Conservation (phyloP, 2,113 vertebrate genomes). For the Nannospalax galili region DNA sequence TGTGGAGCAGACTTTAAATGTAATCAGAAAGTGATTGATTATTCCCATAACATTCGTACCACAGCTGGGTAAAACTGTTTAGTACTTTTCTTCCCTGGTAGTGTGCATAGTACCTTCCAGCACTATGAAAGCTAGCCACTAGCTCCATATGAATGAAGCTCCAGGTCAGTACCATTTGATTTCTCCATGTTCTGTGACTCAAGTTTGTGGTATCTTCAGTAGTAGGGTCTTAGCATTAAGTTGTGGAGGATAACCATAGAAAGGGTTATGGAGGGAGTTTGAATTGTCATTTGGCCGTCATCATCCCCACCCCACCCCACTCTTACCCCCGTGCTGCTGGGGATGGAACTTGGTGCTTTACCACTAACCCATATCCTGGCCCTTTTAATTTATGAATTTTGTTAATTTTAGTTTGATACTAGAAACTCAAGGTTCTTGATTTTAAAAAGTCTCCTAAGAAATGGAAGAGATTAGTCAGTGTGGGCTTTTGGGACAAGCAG, state of each 20-base stretch:
- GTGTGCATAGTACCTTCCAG: neutral
- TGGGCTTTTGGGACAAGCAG: neutral
- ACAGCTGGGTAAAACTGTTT: neutral
- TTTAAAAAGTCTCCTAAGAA: neutral
- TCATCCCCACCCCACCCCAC: too few relatives aligned
- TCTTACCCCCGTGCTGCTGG: neutral
- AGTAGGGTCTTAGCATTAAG: neutral
- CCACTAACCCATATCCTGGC: neutral
- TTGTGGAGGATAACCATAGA: neutral
- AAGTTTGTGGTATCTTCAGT: neutral
- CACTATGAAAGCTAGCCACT: neutral
- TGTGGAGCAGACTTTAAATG: neutral
- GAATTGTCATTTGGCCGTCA: neutral
- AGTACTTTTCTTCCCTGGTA: neutral
- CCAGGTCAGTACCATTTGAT: neutral
- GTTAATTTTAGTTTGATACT: constrained; percentile 8
- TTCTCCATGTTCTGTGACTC: neutral
- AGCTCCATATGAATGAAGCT: neutral
- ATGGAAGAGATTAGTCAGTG: neutral
- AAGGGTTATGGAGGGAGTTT: too few relatives aligned
- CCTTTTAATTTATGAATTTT: neutral
- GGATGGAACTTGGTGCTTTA: neutral
- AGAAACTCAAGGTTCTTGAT: neutral
- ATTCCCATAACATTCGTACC: neutral
- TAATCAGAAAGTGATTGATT: neutral